Base-by-base conservation (phyloP, 2,113 vertebrate genomes). In the Tretioscincus oriximinensis region DNA sequence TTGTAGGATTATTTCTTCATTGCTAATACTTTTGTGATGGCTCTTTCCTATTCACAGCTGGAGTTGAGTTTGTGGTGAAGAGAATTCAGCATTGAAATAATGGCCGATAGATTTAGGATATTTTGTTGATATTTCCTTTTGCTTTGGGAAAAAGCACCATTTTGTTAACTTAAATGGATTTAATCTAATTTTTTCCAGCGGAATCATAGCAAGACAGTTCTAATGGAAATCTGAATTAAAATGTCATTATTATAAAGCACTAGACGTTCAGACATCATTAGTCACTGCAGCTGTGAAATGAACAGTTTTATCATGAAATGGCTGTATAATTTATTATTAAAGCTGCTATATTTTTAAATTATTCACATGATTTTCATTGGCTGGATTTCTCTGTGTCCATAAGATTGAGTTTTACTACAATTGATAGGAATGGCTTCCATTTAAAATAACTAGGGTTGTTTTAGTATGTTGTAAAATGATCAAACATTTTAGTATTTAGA, bases 271-370 rank as follows among this genome's bases (percentile, higher is more conserved):
- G 51, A 67, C 69, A n/a, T 82, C 77, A 66, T 90, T 91, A 90
- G 77, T 65, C 84, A 79, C 64, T 41, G 22, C 63, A 83, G 74
- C 78, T 45, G 41, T 83, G 87, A 89, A 91, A 31, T 85, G 84
- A 92, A 78, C 61, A 90, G 77, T 83, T 93, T 81, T 81, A 28
- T 90, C 72, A 87, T 83, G 67, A 88, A 47, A 73, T 88, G 75
- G 69, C 3, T 85, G 82, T 88, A 83, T 83, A 74, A 85, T 91
- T 87, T 69, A 91, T 88, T 93, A 92, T 93, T 90, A 86, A 93
- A 89, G 85, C 24, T 86, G 90, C 84, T 90, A 67, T 71, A 87
- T 90, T 78, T 68, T 84, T 92, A 88, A 92, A 92, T 93, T 93
- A 92, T 89, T 93, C 88, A 92, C 20, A 80, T 21, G 47, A 71